phyloP scores from a whole-genome alignment of 1,140 invertebrate species.

The Bilobella aurantiaca region DNA sequence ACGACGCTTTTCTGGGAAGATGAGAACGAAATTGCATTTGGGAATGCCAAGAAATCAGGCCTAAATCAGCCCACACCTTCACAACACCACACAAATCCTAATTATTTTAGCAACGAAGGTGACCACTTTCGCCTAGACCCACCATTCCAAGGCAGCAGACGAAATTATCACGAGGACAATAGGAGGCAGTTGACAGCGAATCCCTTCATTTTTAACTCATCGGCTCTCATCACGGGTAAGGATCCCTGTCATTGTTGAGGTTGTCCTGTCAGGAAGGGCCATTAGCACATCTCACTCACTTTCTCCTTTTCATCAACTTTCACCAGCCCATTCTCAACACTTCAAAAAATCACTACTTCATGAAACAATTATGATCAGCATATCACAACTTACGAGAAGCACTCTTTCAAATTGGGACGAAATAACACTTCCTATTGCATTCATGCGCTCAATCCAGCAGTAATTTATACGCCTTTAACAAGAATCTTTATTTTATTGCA shows the following conservation, averaged over 20 bases:
- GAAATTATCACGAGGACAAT: neutral
- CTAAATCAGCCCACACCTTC: neutral
- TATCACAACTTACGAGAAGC: neutral
- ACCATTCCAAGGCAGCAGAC: neutral
- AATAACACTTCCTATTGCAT: neutral
- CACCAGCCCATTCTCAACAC: neutral
- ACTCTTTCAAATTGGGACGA: neutral
- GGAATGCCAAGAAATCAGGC: neutral
- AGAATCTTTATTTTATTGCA: neutral
- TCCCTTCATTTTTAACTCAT: constrained; percentile 11
- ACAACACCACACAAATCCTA: neutral
- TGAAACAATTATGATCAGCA: neutral
- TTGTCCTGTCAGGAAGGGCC: neutral
- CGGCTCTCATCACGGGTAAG: constrained; percentile 11
- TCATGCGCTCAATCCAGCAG: neutral
- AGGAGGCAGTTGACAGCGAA: neutral
- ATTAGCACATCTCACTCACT: neutral
- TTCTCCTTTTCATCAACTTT: neutral
- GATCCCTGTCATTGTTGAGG: neutral
- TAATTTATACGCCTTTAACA: neutral
- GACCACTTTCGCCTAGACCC: neutral
- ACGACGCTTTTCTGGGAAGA: constrained; percentile 26
- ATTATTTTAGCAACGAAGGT: neutral
- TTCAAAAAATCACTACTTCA: neutral
- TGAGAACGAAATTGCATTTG: constrained; percentile 16